Evolutionary conservation across 2,888 invertebrate species (phyloP).

Genomic region (Torymus tubicola): DNA sequence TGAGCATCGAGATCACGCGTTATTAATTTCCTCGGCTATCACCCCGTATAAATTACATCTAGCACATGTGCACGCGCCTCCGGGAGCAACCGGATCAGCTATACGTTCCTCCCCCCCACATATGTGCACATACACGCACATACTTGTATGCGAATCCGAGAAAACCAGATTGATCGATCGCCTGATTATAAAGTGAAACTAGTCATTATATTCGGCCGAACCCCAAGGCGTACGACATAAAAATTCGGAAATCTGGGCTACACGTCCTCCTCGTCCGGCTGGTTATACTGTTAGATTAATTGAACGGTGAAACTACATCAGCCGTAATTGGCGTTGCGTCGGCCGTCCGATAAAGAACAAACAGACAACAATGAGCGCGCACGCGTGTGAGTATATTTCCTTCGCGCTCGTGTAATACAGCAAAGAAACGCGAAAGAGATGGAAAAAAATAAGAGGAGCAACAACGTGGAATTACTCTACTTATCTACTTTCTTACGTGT

Average conservation of each 20-base stretch:
- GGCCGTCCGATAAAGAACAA: neutral
- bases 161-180: constrained; percentile 7
- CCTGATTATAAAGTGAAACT: constrained; percentile 30
- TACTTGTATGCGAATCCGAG: too few species aligned
- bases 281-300: constrained; percentile 46
- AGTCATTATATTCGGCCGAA: constrained; percentile 33
- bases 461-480: constrained; percentile 54
- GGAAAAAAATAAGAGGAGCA: neutral
- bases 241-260: constrained; percentile 43
- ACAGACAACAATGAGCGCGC: constrained; percentile 21
- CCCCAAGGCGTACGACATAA: neutral
- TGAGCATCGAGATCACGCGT: neutral
- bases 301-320: constrained; percentile 44
- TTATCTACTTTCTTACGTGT: constrained; percentile 53
- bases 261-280: neutral
- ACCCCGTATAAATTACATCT: neutral
- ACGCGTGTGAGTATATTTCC: too few species aligned
- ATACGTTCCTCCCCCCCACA: too few species aligned
- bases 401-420: too few species aligned
- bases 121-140: too few species aligned
- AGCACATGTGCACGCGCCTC: neutral
- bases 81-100: too few species aligned
- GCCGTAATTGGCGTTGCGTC: constrained; percentile 22
- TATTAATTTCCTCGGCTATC: too few species aligned
- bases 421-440: neutral